Conservation (phyloP, 2,113 vertebrate genomes). For the Lanius collurio region DNA sequence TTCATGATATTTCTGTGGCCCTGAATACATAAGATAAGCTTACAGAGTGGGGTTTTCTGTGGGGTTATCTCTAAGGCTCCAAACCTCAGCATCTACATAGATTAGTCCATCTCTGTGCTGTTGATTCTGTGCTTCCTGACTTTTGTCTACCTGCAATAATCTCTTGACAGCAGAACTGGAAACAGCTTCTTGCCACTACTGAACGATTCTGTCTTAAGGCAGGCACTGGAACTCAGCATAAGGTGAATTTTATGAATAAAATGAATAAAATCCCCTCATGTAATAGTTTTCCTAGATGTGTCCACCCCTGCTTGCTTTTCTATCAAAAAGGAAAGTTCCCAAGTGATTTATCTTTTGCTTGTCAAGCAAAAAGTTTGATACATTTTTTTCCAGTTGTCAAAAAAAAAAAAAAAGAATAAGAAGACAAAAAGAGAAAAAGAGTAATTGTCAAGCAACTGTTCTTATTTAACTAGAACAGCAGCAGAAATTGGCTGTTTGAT, state of each 20-base stretch:
- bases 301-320: neutral
- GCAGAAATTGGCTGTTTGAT: neutral
- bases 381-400: neutral
- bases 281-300: neutral
- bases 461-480: neutral
- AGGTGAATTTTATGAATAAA: neutral
- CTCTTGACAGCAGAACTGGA: neutral
- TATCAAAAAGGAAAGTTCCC: neutral
- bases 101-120: neutral
- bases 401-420: neutral
- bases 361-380: neutral
- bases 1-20: neutral
- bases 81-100: neutral
- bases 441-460: neutral
- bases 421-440: too few relatives aligned
- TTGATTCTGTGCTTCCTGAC: neutral
- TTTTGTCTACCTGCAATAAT: neutral
- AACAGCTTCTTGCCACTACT: neutral
- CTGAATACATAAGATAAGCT: neutral
- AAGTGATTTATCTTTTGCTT: neutral
- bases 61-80: neutral
- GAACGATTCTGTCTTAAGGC: neutral
- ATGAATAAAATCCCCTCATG: neutral
- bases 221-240: neutral
- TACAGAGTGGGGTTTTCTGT: neutral